These are phyloP conservation scores for Drosophila ogumai DNA, from an alignment of 1,140 invertebrate genomes.

Conservation along the genomic window DNA sequence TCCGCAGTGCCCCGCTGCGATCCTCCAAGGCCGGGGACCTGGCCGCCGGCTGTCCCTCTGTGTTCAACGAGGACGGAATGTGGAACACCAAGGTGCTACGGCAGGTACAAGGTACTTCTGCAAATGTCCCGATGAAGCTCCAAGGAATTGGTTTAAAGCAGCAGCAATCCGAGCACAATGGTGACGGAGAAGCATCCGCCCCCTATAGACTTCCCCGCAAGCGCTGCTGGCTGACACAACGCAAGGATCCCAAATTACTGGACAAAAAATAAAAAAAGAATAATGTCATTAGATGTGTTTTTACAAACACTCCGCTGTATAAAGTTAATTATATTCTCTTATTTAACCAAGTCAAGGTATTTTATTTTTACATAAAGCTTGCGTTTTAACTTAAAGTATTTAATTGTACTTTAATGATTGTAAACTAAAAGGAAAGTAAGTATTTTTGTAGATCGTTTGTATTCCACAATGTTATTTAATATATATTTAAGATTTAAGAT, in stretches of 20 bases:
- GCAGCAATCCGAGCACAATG: not conserved
- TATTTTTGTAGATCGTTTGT: no score
- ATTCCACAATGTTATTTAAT: no score
- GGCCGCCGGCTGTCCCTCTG: constrained; percentile 7
- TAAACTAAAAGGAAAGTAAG: no score
- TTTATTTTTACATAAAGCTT: no score
- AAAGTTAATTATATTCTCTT: not conserved
- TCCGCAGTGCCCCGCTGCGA: constrained; percentile 6
- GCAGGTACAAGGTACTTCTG: not conserved
- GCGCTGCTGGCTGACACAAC: constrained; percentile 29
- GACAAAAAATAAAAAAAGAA: not conserved
- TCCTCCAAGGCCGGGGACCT: constrained; percentile 15
- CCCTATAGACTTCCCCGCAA: constrained; percentile 11
- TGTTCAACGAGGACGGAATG: constrained; percentile 28
- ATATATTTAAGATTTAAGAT: no score
- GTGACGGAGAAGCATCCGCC: not conserved
- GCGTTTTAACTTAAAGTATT: no score
- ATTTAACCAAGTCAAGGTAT: no score
- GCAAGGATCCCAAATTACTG: not conserved
- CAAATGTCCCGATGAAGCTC: not conserved
- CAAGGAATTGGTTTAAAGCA: not conserved
- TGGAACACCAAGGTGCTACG: constrained; percentile 5
- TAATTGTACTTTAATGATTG: no score
- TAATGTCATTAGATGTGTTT: not conserved
- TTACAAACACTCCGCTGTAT: not conserved